phyloP scores from a whole-genome alignment of 2,113 vertebrate genomes.

The Potamarius usumacintae region DNA sequence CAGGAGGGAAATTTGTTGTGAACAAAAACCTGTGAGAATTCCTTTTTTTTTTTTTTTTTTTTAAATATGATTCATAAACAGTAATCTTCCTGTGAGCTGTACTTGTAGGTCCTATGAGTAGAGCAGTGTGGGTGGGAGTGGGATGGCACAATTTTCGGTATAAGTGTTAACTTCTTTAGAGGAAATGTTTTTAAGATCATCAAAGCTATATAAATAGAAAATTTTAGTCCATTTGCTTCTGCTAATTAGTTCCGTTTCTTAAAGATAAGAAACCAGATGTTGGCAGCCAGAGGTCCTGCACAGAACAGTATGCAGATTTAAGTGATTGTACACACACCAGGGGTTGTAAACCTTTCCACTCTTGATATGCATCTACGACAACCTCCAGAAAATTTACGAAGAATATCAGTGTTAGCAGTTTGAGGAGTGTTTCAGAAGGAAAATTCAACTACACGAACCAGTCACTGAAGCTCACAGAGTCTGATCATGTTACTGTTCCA shows the following conservation, averaged over 20 bases:
- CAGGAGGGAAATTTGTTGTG: constrained; percentile 34
- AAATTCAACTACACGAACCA: neutral
- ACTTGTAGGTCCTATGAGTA: neutral
- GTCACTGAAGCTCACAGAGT: neutral
- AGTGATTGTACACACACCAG: neutral
- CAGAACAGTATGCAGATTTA: neutral
- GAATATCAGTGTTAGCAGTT: neutral
- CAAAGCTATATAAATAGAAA: neutral
- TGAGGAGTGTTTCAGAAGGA: neutral
- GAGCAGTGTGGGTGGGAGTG: constrained; percentile 11
- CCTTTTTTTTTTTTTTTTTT: neutral
- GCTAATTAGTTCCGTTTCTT: neutral
- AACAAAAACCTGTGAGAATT: constrained; percentile 18
- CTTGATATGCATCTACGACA: neutral
- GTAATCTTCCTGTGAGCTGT: constrained; percentile 19
- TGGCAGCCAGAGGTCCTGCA: neutral
- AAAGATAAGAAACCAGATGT: neutral
- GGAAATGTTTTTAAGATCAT: neutral
- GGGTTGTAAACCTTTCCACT: neutral
- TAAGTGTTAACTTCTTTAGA: neutral
- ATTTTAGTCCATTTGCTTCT: neutral
- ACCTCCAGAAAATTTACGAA: neutral
- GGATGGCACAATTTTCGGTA: neutral
- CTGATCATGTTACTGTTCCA: constrained; percentile 2
- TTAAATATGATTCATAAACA: constrained; percentile 38